A percentile compares a stretch with the other conserved stretches of the same genome.
Conservation (phyloP, 2,113 vertebrate genomes). For the Nestor notabilis region DNA sequence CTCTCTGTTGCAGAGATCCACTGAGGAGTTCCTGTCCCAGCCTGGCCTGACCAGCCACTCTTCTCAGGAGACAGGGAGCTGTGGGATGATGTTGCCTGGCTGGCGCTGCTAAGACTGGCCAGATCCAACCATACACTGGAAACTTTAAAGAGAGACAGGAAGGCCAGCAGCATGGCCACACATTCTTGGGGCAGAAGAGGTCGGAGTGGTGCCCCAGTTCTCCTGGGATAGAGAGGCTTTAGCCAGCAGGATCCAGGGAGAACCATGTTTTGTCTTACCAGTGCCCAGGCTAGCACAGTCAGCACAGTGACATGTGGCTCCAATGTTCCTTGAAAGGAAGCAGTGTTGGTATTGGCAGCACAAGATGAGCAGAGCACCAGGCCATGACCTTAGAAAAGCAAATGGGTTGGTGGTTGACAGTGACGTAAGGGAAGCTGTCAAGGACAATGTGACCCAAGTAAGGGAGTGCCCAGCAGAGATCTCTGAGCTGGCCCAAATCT, state of each 20-base stretch:
- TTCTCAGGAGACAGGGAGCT: neutral
- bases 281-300: fast-evolving
- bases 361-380: neutral
- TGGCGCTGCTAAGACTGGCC: neutral
- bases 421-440: neutral
- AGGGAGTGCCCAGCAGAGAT: neutral
- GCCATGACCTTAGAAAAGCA: neutral
- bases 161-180: neutral
- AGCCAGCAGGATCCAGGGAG: neutral
- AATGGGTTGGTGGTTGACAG: neutral
- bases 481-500: neutral
- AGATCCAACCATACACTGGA: neutral
- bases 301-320: neutral
- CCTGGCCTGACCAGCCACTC: neutral
- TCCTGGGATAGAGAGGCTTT: fast-evolving
- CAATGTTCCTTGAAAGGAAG: neutral
- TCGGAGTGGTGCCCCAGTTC: neutral
- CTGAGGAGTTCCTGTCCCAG: neutral
- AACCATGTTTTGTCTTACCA: neutral
- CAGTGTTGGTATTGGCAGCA: neutral
- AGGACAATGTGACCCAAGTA: neutral
- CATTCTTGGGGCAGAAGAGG: neutral
- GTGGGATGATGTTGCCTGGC: neutral
- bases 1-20: neutral
- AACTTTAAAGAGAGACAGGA: neutral